A percentile compares a stretch with the other conserved stretches of the same genome.
These are phyloP conservation scores for Turnix velox DNA, from an alignment of 2,113 vertebrate genomes.

Conservation along the genomic window DNA sequence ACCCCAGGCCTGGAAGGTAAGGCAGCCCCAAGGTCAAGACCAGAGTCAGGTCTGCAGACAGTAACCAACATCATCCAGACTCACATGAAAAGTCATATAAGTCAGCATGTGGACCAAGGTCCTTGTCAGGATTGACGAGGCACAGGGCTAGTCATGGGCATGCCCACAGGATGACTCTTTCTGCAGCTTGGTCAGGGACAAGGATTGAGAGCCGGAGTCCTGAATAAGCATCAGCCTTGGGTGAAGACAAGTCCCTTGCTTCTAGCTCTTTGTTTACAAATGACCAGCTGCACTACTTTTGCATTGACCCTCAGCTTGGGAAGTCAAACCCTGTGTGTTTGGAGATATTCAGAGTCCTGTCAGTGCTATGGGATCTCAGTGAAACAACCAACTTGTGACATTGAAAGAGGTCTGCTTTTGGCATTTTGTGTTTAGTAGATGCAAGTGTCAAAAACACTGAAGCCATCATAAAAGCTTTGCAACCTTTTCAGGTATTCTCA, in stretches of 20 bases:
- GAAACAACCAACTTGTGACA: neutral
- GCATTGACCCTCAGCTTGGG: neutral
- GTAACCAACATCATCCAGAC: neutral
- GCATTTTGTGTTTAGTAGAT: neutral
- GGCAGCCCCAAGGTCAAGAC: neutral
- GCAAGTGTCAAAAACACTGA: neutral
- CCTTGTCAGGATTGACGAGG: neutral
- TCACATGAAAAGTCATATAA: neutral
- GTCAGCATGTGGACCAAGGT: neutral
- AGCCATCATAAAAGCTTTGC: neutral
- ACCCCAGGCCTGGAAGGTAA: neutral
- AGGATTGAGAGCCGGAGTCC: rapidly evolving
- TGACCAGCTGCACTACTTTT: neutral
- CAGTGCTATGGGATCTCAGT: neutral
- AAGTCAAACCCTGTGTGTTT: neutral
- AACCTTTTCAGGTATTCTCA: neutral
- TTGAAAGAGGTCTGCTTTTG: neutral
- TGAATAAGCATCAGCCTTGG: neutral
- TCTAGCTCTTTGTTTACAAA: neutral
- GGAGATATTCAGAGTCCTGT: neutral
- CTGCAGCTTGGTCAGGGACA: neutral
- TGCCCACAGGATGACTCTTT: neutral
- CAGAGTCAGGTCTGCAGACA: neutral
- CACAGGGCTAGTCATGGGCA: neutral
- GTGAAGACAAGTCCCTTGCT: neutral